These are phyloP conservation scores for Hetaerina titia DNA, from an alignment of 2,888 invertebrate genomes.

Conservation along the genomic window DNA sequence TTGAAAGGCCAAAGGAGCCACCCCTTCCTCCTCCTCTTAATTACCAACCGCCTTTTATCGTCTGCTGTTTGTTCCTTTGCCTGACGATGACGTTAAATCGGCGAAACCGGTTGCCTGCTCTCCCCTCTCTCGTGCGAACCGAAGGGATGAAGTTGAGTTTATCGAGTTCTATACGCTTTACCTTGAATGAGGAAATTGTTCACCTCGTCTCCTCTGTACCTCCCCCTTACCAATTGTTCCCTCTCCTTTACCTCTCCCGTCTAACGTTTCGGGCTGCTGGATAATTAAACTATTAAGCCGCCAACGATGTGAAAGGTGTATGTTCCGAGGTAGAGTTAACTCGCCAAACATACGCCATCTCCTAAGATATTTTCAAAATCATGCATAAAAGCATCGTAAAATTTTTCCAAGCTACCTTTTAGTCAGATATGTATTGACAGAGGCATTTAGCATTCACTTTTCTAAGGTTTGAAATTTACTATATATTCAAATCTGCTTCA, in stretches of 20 bases:
- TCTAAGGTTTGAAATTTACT: too few species aligned
- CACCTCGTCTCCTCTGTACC: not conserved
- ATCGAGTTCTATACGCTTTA: not conserved
- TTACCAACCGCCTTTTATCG: not conserved
- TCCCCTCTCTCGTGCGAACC: not conserved
- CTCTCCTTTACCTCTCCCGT: not conserved
- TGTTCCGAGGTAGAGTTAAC: not conserved
- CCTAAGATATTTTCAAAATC: not conserved
- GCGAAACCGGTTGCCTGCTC: slow-evolving; percentile 9
- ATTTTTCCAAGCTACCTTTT: too few species aligned
- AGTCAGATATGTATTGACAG: too few species aligned
- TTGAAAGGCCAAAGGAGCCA: slow-evolving; percentile 10
- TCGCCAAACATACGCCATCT: not conserved
- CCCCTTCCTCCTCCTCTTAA: not conserved
- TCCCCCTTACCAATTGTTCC: not conserved
- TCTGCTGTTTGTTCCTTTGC: not conserved
- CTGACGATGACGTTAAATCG: not conserved
- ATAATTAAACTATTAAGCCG: not conserved
- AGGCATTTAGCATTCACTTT: too few species aligned
- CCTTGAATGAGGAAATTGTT: not conserved
- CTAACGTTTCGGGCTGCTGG: not conserved
- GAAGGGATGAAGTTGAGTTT: not conserved
- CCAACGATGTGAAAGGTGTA: not conserved
- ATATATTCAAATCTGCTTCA: too few species aligned
- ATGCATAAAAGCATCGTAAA: too few species aligned